Base-by-base conservation (phyloP, 2,113 vertebrate species). In the Blennius ocellaris region DNA sequence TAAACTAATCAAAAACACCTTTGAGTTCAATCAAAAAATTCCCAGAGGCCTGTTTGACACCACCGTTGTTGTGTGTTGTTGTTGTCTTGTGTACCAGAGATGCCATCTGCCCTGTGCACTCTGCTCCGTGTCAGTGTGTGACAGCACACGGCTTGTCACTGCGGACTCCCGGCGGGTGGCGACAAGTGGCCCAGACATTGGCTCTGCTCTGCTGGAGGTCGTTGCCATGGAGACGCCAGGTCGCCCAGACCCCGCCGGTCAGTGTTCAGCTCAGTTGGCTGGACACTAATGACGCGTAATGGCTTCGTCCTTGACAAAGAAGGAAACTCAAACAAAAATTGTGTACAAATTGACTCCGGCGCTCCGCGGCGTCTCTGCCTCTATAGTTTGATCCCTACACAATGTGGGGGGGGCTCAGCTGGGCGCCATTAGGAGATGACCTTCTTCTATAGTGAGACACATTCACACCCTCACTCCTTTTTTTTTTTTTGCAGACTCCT, bases 201-300 rank as follows among this genome's bases (percentile, higher is more conserved):
- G 91, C 12, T 85, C 86, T 37, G 91, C 90, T 1, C 90, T 93
- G 49, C 62, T 93, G 53, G 92, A 94, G 85, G 91, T 93, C 53
- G 89, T 92, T 50, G 84, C 90, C 38, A 9, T 89, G 81, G 94
- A 94, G 55, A 85, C 64, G 83, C n/a, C 91, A 92, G 80, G 85
- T 94, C 80, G 94, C 87, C 69, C 90, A 93, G 85, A 94, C 90
- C 4, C 65, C 90, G 44, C 69, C 95, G 72, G 90, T 88, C 44
- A 92, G 82, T 15, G 88, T 92, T 59, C 84, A 84, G 93, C 93
- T 94, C 76, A 62, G 65, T 77, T 77, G 71, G 10, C 52, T 49
- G 48, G 61, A 48, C 48, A 54, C 56, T 78, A 58, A 75, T 78
- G 51, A 83, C 40, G 64, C 64, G 55, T 76, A 77, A 83, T 65